Percentiles rank a stretch among this genome's conserved stretches.
These are phyloP conservation scores for Astyanax mexicanus DNA, from an alignment of 2,797 vertebrate species.

Conservation along the genomic window DNA sequence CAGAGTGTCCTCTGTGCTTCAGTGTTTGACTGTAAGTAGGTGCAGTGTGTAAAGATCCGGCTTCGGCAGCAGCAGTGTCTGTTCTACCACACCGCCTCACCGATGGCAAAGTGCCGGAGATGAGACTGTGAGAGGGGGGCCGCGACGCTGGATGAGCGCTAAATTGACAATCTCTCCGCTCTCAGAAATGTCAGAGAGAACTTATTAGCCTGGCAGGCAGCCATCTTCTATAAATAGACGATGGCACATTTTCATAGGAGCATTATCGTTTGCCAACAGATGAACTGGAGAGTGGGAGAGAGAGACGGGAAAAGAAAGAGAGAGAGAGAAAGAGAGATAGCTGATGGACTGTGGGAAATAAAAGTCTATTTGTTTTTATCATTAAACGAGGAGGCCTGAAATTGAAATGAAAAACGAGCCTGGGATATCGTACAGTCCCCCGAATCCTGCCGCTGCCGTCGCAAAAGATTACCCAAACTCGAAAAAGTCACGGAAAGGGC, in stretches of 20 bases:
- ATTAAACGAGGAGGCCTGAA: constrained; percentile 65
- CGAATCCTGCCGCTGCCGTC: constrained; percentile 59
- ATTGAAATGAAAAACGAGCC: constrained; percentile 68
- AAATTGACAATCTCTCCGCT: constrained; percentile 66
- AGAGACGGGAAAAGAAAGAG: constrained; percentile 23
- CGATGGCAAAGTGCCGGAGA: constrained; percentile 40
- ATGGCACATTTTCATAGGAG: constrained; percentile 69
- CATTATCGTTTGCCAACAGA: constrained; percentile 75
- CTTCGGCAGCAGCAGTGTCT: constrained; percentile 36
- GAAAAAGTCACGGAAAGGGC: constrained; percentile 69
- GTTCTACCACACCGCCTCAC: constrained; percentile 40
- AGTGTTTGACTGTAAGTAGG: constrained; percentile 30
- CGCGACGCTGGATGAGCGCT: constrained; percentile 45
- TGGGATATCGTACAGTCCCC: constrained; percentile 55
- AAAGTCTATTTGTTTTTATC: constrained; percentile 75
- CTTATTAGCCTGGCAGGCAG: constrained; percentile 69
- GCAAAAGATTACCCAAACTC: constrained; percentile 59
- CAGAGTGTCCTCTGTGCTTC: constrained; percentile 32
- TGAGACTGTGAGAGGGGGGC: constrained; percentile 51
- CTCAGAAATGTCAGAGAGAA: constrained; percentile 70
- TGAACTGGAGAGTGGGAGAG: constrained; percentile 57
- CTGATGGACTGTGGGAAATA: constrained; percentile 66
- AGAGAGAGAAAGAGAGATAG: constrained; percentile 51
- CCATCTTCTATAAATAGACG: constrained; percentile 73
- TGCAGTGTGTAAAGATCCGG: constrained; percentile 44